Conservation (phyloP, 2,113 vertebrate genomes). For the Sylvietta virens region DNA sequence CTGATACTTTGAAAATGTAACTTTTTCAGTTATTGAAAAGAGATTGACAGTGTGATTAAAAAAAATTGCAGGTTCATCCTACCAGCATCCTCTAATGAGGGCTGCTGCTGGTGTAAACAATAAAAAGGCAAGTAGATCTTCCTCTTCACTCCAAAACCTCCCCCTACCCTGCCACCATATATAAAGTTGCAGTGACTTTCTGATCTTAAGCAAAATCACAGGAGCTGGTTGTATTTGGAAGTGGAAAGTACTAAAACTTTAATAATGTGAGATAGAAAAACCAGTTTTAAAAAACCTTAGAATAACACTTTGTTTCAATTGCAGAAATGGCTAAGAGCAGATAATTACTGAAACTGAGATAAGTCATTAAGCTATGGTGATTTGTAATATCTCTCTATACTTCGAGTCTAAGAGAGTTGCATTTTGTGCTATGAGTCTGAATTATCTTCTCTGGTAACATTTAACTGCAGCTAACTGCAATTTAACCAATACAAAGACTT, state of each 20-base stretch:
- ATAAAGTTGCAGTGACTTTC: neutral
- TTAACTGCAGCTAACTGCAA: neutral
- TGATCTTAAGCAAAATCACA: neutral
- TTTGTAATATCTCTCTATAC: neutral
- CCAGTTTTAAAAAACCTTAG: neutral
- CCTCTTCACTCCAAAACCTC: neutral
- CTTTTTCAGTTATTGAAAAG: neutral
- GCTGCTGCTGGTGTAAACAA: neutral
- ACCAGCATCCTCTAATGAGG: neutral
- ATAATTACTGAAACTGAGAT: neutral
- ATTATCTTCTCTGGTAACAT: neutral
- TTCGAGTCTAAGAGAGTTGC: neutral
- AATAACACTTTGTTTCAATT: neutral
- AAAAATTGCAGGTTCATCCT: neutral
- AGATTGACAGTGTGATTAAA: neutral
- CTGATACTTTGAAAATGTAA: neutral
- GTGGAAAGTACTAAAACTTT: neutral
- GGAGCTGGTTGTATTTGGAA: neutral
- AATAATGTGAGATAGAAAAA: neutral
- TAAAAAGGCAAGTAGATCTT: neutral
- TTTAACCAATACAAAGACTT: neutral
- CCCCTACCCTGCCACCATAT: accelerated
- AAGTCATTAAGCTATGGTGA: neutral
- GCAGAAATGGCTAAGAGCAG: neutral
- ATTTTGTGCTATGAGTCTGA: neutral